A percentile compares a stretch with the other conserved stretches of the same genome.
Evolutionary conservation across 1,140 invertebrate species (phyloP).

Genomic region (Cotesia typhae): DNA sequence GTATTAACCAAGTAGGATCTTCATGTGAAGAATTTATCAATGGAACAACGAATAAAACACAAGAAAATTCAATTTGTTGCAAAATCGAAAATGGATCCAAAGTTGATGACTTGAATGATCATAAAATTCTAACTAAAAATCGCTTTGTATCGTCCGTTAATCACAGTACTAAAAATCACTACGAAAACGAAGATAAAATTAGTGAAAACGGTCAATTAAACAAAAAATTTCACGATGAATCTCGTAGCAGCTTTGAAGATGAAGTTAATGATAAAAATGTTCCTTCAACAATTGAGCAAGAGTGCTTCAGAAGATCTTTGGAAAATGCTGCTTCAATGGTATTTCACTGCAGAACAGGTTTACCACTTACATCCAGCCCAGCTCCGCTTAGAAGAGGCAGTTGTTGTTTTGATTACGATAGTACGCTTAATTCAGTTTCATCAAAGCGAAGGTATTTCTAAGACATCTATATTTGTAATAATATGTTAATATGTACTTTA

Average conservation of each 20-base stretch:
- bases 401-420: conserved; percentile 86
- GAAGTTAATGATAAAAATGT: conserved; percentile 62
- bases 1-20: neutral
- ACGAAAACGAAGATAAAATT: neutral
- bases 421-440: conserved; percentile 79
- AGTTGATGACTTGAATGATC: conserved; percentile 24
- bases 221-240: conserved; percentile 16
- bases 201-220: conserved; percentile 22
- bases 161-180: conserved; percentile 22
- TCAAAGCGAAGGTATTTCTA: conserved; percentile 84
- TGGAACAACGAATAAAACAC: conserved; percentile 30
- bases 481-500: neutral
- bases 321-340: conserved; percentile 85
- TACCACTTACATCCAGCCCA: conserved; percentile 88
- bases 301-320: conserved; percentile 77
- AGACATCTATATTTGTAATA: conserved; percentile 66
- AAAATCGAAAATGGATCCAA: conserved; percentile 59
- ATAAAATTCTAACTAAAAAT: neutral
- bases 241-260: conserved; percentile 35
- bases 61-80: conserved; percentile 46
- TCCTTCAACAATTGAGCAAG: conserved; percentile 76
- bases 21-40: conserved; percentile 27
- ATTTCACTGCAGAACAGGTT: conserved; percentile 82
- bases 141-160: conserved; percentile 10
- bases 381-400: conserved; percentile 81